A percentile compares a stretch with the other conserved stretches of the same genome.
Evolutionary conservation across 2,797 vertebrate species (phyloP).

Genomic region (Siniperca scherzeri): DNA sequence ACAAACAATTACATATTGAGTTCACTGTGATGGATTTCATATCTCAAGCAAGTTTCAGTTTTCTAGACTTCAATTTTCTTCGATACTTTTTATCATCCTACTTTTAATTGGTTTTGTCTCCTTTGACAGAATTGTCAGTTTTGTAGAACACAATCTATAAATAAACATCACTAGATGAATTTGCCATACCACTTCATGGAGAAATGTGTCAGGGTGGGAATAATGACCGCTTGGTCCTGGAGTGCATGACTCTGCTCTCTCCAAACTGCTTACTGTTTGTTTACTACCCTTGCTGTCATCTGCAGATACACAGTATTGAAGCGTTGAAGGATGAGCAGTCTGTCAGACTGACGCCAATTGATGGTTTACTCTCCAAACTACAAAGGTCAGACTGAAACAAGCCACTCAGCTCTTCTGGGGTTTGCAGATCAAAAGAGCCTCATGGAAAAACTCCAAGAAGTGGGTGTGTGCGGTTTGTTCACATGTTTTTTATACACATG

Average conservation of each 20-base stretch:
- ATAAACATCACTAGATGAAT: conserved; percentile 11
- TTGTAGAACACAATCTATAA: background rate
- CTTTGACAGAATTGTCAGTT: background rate
- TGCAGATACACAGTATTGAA: conserved; percentile 25
- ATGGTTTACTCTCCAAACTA: conserved; percentile 37
- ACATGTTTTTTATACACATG: background rate
- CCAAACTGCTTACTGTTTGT: conserved; percentile 34
- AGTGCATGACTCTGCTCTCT: conserved; percentile 26
- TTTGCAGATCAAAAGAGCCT: conserved; percentile 22
- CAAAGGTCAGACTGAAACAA: conserved; percentile 54
- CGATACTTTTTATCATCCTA: background rate
- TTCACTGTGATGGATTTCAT: background rate
- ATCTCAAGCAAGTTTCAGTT: conserved; percentile 2
- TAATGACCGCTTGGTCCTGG: background rate
- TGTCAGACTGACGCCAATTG: conserved; percentile 20
- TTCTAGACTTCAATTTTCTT: background rate
- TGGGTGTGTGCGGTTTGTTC: background rate
- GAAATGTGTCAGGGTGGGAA: background rate
- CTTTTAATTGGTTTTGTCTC: conserved; percentile 9
- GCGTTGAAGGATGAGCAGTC: conserved; percentile 29
- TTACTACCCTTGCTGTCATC: conserved; percentile 18
- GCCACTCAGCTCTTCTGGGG: conserved; percentile 44
- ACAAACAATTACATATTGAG: background rate
- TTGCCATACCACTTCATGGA: background rate
- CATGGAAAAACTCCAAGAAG: conserved; percentile 1